phyloP scores from a whole-genome alignment of 2,888 invertebrate species.

The Ophion obscuratus region DNA sequence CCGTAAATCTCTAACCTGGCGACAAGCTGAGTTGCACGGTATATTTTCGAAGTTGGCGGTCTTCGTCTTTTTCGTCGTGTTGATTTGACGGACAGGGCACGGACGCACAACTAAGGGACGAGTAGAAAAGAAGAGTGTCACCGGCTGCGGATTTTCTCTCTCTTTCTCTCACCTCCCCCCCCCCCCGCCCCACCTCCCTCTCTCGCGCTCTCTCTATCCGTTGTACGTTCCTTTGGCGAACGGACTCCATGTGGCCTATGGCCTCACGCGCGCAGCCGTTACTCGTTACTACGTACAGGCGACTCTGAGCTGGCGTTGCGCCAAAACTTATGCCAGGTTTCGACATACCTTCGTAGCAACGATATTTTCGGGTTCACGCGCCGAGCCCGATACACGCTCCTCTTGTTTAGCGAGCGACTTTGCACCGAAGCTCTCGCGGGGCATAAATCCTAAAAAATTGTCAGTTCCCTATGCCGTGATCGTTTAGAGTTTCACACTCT shows the following conservation, averaged over 20 bases:
- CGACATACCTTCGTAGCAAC: conserved; percentile 81
- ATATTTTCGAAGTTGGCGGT: conserved; percentile 52
- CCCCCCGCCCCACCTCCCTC: conserved; percentile 8
- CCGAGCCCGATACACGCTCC: conserved; percentile 59
- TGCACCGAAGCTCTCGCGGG: conserved; percentile 24
- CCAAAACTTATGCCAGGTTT: conserved; percentile 83
- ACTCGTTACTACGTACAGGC: conserved; percentile 67
- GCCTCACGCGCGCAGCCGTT: conserved; percentile 64
- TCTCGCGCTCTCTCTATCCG: conserved; percentile 15
- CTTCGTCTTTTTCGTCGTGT: conserved; percentile 33
- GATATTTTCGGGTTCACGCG: conserved; percentile 82
- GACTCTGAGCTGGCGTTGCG: conserved; percentile 76
- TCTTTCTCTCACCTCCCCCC: conserved; percentile 9
- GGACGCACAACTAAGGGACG: conserved; percentile 16
- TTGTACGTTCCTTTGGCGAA: conserved; percentile 35
- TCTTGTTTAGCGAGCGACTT: conserved; percentile 48
- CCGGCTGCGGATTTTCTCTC: conserved; percentile 41
- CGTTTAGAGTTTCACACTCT: neutral
- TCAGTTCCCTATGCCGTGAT: neutral
- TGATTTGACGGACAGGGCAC: conserved; percentile 46
- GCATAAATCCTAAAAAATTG: conserved; percentile 17
- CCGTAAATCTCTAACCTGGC: conserved; percentile 3
- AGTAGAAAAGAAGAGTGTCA: conserved; percentile 26
- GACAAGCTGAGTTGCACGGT: conserved; percentile 16
- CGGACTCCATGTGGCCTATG: conserved; percentile 60